These are phyloP conservation scores for Zaprionus kolodkinae DNA, from an alignment of 1,140 invertebrate genomes.

Conservation along the genomic window DNA sequence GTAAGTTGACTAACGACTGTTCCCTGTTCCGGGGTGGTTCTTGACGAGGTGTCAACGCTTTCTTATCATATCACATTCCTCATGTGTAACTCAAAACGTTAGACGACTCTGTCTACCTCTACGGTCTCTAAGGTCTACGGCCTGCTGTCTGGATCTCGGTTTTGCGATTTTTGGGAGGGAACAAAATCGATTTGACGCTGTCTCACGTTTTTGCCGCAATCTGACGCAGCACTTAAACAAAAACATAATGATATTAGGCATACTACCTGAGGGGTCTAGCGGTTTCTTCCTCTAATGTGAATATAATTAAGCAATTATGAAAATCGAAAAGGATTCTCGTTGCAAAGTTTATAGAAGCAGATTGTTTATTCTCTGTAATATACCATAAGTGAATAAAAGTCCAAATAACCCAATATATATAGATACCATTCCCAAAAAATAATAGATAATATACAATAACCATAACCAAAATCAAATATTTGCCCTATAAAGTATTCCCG, in stretches of 20 bases:
- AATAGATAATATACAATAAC: neutral
- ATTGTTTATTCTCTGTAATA: constrained; percentile 35
- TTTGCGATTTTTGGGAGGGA: constrained; percentile 53
- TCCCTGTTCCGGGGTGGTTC: constrained; percentile 40
- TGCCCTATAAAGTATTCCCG: constrained; percentile 6
- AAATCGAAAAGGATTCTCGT: neutral
- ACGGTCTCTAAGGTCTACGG: constrained; percentile 19
- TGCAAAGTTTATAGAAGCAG: constrained; percentile 1
- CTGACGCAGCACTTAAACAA: constrained; percentile 1
- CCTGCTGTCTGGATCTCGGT: constrained; percentile 26
- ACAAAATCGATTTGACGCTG: constrained; percentile 69
- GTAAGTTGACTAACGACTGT: neutral
- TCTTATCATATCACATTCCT: constrained; percentile 48
- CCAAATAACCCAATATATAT: neutral
- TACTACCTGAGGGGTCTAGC: neutral
- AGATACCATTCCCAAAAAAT: constrained; percentile 1
- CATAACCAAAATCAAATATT: neutral
- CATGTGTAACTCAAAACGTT: constrained; percentile 62
- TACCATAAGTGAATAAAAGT: neutral
- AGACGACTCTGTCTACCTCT: constrained; percentile 33
- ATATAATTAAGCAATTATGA: constrained; percentile 4
- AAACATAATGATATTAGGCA: neutral
- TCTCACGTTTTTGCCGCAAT: constrained; percentile 16
- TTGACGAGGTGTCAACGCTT: constrained; percentile 42
- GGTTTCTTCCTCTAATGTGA: neutral